Base-by-base conservation (phyloP, 30 jellyfish, hydroid and myxozoan species). In the Phacellophora camtschatica region DNA sequence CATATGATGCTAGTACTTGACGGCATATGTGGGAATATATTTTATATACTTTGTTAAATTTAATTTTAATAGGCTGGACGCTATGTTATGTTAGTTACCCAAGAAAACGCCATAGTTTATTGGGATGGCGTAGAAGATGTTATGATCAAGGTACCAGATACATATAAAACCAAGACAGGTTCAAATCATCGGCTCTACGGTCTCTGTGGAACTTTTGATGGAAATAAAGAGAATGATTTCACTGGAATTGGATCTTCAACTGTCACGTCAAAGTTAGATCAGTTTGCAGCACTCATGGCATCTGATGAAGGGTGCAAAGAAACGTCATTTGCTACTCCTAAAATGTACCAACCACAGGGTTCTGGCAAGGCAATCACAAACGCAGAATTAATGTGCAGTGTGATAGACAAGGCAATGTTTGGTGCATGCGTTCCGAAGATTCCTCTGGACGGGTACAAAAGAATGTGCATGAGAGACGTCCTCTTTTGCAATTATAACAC, bases 121-220 rank as follows among this genome's bases (percentile, higher is more conserved):
- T 94, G 96, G 96, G 99, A 94, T 77, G 99, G 99, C 15, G 61
- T 16, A 13, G 96, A 94, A 73, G 99, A 87, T 84, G 92, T 94
- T 19, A 64, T 90, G 90, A 94, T 94, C 74, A 87, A 95, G 25
- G 92, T 94, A 11, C 97, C 97, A 32, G 92, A 83, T 0, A 15
- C 95, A 2, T 94, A 34, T 88, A 82, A 83, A 29, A 36, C 90
- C 23, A 24, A 34, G 28, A 31, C 81, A 8, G 90, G 94, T 2
- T 28, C 83, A 35, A 88, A 61, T 36, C 99, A 94, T 51, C 78
- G 86, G 12, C 55, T 94, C 23, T 68, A 51, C 56, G 99, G 99
- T 87, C 95, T 94, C 42, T 94, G 99, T 65, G 99, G 99, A 13
- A 87, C 94, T 15, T 72, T 85, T 42, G 99, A 94, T 54, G 99